Percentiles rank a stretch among this genome's conserved stretches.
phyloP scores from a whole-genome alignment of 2,797 vertebrate genomes.

The Falco cherrug region DNA sequence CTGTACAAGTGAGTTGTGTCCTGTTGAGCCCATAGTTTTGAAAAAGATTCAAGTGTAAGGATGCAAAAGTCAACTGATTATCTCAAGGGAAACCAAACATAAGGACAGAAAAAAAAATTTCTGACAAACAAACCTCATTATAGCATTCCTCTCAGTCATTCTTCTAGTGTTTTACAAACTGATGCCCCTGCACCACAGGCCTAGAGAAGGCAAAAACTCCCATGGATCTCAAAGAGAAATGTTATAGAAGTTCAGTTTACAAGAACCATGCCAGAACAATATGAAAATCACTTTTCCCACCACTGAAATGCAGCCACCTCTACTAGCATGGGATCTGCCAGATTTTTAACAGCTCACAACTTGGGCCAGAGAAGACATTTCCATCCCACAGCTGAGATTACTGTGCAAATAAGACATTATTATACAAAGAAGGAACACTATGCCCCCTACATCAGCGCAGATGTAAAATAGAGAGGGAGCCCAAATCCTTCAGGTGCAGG shows the following conservation, averaged over 20 bases:
- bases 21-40: background rate
- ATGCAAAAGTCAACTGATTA: background rate
- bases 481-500: background rate
- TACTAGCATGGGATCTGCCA: conserved; percentile 28
- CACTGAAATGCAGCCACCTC: conserved; percentile 32
- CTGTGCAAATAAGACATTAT: conserved; percentile 9
- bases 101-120: background rate
- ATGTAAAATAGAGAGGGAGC: background rate
- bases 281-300: conserved; percentile 37
- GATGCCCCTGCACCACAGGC: background rate
- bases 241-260: conserved; percentile 29
- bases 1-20: background rate
- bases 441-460: background rate
- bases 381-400: conserved; percentile 10
- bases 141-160: background rate
- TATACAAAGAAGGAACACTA: background rate
- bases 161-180: conserved; percentile 1
- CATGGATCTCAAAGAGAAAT: conserved; percentile 22
- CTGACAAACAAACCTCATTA: background rate
- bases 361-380: conserved; percentile 24
- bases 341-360: background rate
- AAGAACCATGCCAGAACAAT: conserved; percentile 14
- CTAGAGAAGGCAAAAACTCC: conserved; percentile 17
- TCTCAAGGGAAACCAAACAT: conserved; percentile 26
- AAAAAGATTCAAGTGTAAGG: background rate